phyloP scores from a whole-genome alignment of 2,113 vertebrate species.

The Tupaia chinensis region DNA sequence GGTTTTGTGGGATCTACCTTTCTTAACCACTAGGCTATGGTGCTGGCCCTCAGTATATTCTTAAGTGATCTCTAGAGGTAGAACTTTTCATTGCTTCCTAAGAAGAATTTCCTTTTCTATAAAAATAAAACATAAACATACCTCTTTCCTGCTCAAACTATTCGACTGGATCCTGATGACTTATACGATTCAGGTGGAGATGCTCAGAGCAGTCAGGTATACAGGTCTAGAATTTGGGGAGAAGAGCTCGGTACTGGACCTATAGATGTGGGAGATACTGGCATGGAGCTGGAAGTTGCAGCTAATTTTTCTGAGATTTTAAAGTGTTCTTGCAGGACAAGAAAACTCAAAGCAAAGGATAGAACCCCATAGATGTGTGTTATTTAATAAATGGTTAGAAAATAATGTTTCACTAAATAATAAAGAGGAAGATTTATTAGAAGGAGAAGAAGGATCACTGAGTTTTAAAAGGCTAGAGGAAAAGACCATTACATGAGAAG shows the following conservation, averaged over 20 bases:
- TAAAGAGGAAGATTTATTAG: not conserved
- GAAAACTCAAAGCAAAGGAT: not conserved
- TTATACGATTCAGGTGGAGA: not conserved
- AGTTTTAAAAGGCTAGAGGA: not conserved
- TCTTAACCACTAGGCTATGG: too few relatives aligned
- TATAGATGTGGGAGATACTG: not conserved
- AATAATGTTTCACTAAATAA: not conserved
- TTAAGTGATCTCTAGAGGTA: not conserved
- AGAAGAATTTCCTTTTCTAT: not conserved
- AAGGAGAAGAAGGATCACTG: not conserved
- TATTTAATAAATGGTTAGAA: not conserved
- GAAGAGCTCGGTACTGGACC: not conserved
- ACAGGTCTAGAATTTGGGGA: not conserved
- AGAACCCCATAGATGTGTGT: not conserved
- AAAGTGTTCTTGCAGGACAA: not conserved
- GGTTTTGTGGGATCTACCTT: too few relatives aligned
- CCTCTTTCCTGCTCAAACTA: not conserved
- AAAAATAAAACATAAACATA: not conserved
- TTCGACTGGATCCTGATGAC: not conserved
- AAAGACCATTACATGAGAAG: not conserved
- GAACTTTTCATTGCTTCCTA: not conserved
- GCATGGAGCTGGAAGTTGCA: not conserved
- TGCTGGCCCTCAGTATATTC: not conserved
- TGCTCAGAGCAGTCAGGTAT: not conserved
- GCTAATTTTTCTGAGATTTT: not conserved